A percentile compares a stretch with the other conserved stretches of the same genome.
Conservation (phyloP, 2,888 invertebrate genomes). For the Muschampia plurimacula region DNA sequence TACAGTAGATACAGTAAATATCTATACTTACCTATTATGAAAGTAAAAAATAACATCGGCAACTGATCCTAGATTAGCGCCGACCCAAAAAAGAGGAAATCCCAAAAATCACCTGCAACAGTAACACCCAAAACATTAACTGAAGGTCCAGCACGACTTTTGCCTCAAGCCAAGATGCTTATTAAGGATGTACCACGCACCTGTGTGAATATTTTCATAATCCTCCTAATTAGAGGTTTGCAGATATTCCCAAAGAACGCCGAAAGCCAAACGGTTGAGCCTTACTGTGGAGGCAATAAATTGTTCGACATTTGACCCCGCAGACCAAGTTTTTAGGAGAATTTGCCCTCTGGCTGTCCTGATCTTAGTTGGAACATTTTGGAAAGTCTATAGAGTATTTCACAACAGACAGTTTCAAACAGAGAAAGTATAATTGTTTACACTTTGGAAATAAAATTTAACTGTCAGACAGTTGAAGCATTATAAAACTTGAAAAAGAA, state of each 20-base stretch:
- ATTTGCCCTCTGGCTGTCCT: slow-evolving; percentile 76
- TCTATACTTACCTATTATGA: too few relatives aligned
- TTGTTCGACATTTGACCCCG: slow-evolving; percentile 85
- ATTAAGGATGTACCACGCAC: slow-evolving; percentile 81
- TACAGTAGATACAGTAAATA: too few relatives aligned
- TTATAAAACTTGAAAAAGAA: background rate
- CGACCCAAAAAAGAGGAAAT: slow-evolving; percentile 64
- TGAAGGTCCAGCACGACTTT: slow-evolving; percentile 67
- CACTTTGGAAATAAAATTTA: background rate
- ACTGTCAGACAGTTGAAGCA: background rate
- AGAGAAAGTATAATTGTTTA: background rate
- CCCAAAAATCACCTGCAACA: slow-evolving; percentile 71
- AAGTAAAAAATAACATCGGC: slow-evolving; percentile 35
- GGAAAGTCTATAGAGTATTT: slow-evolving; percentile 64
- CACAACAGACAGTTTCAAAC: background rate
- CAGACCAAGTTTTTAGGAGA: slow-evolving; percentile 73
- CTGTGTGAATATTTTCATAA: slow-evolving; percentile 86
- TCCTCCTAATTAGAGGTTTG: slow-evolving; percentile 85
- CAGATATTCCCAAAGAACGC: slow-evolving; percentile 80
- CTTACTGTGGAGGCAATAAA: slow-evolving; percentile 83
- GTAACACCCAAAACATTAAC: slow-evolving; percentile 80
- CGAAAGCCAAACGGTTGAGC: slow-evolving; percentile 75
- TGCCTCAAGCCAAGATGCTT: slow-evolving; percentile 81
- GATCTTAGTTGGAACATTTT: slow-evolving; percentile 56
- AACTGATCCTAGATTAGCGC: slow-evolving; percentile 68